Conservation (phyloP, 1,140 invertebrate genomes). For the Caenorhabditis latens region DNA sequence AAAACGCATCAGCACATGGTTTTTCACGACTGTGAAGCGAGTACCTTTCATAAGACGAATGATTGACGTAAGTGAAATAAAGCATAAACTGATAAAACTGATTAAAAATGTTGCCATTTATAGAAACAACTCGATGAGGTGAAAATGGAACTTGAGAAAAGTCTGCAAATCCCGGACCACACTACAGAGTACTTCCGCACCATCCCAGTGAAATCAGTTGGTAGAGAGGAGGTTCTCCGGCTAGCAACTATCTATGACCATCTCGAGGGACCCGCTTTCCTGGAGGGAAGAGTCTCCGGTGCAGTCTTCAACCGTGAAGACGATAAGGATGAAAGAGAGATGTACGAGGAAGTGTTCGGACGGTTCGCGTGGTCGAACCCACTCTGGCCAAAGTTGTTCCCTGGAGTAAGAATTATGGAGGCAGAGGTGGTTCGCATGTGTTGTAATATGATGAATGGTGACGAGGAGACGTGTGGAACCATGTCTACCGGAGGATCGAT, state of each 20-base stretch:
- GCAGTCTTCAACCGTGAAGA: slow-evolving; percentile 82
- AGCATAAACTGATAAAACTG: background rate
- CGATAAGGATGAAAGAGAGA: slow-evolving; percentile 82
- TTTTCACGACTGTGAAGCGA: slow-evolving; percentile 63
- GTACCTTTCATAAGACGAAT: slow-evolving; percentile 81
- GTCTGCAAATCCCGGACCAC: slow-evolving; percentile 82
- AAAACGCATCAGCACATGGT: slow-evolving; percentile 61
- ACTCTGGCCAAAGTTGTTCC: slow-evolving; percentile 95
- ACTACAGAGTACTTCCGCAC: slow-evolving; percentile 82
- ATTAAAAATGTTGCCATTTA: background rate
- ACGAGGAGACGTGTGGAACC: slow-evolving; percentile 87
- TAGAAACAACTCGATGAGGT: slow-evolving; percentile 43
- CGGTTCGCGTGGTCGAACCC: slow-evolving; percentile 95
- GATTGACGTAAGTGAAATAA: slow-evolving; percentile 80
- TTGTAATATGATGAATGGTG: slow-evolving; percentile 89
- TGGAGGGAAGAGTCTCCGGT: slow-evolving; percentile 62
- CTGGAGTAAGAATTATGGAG: slow-evolving; percentile 97
- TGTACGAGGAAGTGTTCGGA: slow-evolving; percentile 87
- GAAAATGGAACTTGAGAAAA: slow-evolving; percentile 82
- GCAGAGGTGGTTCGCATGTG: slow-evolving; percentile 93
- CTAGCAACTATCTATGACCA: slow-evolving; percentile 66
- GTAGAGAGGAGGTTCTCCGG: slow-evolving; percentile 65
- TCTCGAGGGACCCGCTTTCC: slow-evolving; percentile 51
- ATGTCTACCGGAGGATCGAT: slow-evolving; percentile 96
- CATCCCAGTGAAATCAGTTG: slow-evolving; percentile 82